phyloP scores from a whole-genome alignment of 2,113 vertebrate genomes.

The Nannobrachium achirus region DNA sequence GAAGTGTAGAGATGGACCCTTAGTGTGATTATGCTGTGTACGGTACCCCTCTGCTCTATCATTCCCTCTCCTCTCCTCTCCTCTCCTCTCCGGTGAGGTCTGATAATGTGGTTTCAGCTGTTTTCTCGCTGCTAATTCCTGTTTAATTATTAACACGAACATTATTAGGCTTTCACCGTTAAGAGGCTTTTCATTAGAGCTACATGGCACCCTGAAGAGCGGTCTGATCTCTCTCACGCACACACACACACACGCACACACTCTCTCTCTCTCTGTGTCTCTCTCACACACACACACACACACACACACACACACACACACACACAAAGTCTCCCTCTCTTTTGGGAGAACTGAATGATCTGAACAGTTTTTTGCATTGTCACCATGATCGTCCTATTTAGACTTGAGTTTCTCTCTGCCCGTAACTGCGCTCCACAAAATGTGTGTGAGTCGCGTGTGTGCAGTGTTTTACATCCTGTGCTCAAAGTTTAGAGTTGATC shows the following conservation, averaged over 20 bases:
- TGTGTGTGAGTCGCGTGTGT: not conserved
- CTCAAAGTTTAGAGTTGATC: slow-evolving; percentile 26
- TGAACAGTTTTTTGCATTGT: not conserved
- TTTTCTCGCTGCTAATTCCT: slow-evolving; percentile 83
- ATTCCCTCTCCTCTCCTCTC: not conserved
- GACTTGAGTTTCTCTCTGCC: not conserved
- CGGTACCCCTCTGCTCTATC: not conserved
- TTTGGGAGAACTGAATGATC: not conserved
- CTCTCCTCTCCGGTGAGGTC: slow-evolving; percentile 64
- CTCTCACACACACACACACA: slow-evolving; percentile 7
- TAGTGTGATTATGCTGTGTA: no score
- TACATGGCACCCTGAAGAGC: slow-evolving; percentile 60
- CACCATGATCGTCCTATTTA: not conserved
- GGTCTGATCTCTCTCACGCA: slow-evolving; percentile 33
- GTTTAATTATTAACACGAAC: slow-evolving; percentile 92
- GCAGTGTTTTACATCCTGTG: not conserved
- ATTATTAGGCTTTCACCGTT: slow-evolving; percentile 90
- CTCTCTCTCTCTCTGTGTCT: slow-evolving; percentile 5
- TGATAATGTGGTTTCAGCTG: slow-evolving; percentile 86
- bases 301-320: not conserved
- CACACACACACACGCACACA: not conserved
- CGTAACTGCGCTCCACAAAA: not conserved
- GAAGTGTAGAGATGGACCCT: no score
- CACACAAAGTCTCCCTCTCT: slow-evolving; percentile 2
- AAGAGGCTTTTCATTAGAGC: slow-evolving; percentile 82